Conservation (phyloP, 2,888 invertebrate genomes). For the Zaprionus bogoriensis region DNA sequence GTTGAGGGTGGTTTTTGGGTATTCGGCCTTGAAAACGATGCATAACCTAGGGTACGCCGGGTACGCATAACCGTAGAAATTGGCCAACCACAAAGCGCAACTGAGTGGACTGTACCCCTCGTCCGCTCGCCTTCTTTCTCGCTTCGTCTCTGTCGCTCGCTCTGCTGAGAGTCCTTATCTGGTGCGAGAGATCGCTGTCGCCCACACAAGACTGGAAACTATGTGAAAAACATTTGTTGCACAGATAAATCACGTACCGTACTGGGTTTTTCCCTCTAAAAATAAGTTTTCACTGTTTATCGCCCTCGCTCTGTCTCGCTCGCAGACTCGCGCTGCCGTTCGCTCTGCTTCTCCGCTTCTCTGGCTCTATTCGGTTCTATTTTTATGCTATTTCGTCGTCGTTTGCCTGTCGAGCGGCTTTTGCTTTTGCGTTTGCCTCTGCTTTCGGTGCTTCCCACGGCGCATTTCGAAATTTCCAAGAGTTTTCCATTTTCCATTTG, state of each 20-base stretch:
- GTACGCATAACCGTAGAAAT: constrained; percentile 23
- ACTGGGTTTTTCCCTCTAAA: constrained; percentile 53
- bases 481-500: constrained; percentile 47
- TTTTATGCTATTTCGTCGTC: constrained; percentile 13
- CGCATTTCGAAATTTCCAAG: constrained; percentile 48
- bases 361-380: constrained; percentile 25
- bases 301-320: constrained; percentile 1
- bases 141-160: background rate
- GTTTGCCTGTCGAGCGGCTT: constrained; percentile 51
- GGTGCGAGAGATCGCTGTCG: constrained; percentile 29
- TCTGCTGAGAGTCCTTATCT: background rate
- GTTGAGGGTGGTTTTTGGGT: constrained; percentile 37
- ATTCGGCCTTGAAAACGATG: constrained; percentile 48
- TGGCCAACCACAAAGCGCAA: constrained; percentile 61
- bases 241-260: constrained; percentile 62
- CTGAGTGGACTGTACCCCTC: constrained; percentile 58
- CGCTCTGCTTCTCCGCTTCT: constrained; percentile 3
- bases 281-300: constrained; percentile 60
- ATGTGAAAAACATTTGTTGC: constrained; percentile 51
- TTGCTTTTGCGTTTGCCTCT: constrained; percentile 34
- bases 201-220: constrained; percentile 50
- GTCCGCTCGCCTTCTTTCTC: background rate
- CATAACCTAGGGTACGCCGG: constrained; percentile 15
- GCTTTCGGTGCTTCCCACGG: constrained; percentile 69
- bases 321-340: constrained; percentile 4